These are phyloP conservation scores for Calameuta pallipes DNA, from an alignment of 2,888 invertebrate genomes.

Conservation along the genomic window DNA sequence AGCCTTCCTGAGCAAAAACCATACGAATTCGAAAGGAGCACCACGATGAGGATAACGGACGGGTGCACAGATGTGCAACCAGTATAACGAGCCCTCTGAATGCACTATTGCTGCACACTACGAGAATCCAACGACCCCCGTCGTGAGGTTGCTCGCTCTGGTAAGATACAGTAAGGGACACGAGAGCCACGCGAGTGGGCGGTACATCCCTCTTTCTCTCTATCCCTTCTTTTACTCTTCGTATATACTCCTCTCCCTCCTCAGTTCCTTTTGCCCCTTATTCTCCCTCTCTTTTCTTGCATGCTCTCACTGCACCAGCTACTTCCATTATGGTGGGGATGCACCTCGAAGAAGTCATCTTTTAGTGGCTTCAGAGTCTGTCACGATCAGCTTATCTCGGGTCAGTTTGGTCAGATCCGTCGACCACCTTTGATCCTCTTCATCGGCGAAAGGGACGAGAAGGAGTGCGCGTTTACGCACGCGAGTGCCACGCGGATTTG, in stretches of 20 bases:
- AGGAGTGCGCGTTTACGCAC: constrained; percentile 2
- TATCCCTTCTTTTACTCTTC: neutral
- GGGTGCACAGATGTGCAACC: constrained; percentile 36
- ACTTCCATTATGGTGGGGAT: neutral
- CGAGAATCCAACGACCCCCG: constrained; percentile 28
- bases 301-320: neutral
- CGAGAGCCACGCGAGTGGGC: constrained; percentile 54
- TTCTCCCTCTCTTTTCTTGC: neutral
- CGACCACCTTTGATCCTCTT: constrained; percentile 21
- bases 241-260: constrained; percentile 20
- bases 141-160: constrained; percentile 22
- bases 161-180: constrained; percentile 11
- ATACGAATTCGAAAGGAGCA: constrained; percentile 16
- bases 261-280: neutral
- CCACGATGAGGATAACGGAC: constrained; percentile 36
- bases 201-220: constrained; percentile 31
- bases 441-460: neutral
- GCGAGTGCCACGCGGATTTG: constrained; percentile 24
- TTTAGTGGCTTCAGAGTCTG: constrained; percentile 24
- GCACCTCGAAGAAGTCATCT: neutral
- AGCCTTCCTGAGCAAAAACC: constrained; percentile 3
- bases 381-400: constrained; percentile 36
- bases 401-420: constrained; percentile 35
- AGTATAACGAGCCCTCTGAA: constrained; percentile 18
- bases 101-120: constrained; percentile 31